phyloP scores from a whole-genome alignment of 2,888 invertebrate species.

The Eristalis arbustorum region DNA sequence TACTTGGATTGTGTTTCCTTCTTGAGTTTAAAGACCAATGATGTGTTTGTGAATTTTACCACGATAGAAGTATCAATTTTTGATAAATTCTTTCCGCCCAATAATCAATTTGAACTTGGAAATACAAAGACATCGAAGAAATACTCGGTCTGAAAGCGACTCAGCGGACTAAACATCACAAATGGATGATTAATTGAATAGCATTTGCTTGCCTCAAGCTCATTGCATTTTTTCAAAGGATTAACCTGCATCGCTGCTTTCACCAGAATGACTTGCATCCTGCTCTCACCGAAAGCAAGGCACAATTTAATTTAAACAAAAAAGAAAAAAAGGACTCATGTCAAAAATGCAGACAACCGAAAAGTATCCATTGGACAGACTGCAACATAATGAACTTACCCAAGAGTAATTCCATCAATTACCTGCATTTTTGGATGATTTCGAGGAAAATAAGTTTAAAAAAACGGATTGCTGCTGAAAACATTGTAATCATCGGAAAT shows the following conservation, averaged over 20 bases:
- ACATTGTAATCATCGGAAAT: constrained; percentile 69
- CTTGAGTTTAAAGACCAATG: not conserved
- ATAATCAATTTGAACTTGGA: too few relatives aligned
- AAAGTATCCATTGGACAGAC: constrained; percentile 30
- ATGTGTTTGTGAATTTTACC: not conserved
- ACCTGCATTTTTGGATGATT: constrained; percentile 58
- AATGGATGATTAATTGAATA: not conserved
- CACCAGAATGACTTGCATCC: not conserved
- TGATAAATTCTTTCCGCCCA: too few relatives aligned
- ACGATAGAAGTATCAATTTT: too few relatives aligned
- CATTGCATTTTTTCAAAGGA: not conserved
- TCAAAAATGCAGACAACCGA: constrained; percentile 57
- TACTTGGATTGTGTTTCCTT: too few relatives aligned
- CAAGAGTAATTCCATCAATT: constrained; percentile 65
- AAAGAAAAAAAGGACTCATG: constrained; percentile 17
- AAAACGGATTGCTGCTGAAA: constrained; percentile 37
- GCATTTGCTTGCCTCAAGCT: not conserved
- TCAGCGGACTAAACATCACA: not conserved
- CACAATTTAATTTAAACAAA: constrained; percentile 17
- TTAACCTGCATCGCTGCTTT: not conserved
- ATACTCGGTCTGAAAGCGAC: not conserved
- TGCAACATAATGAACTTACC: constrained; percentile 59
- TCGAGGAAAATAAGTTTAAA: constrained; percentile 18
- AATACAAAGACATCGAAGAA: not conserved
- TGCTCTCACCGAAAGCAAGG: not conserved